Evolutionary conservation across 2,113 vertebrate species (phyloP).

Genomic region (Ophiodon elongatus): DNA sequence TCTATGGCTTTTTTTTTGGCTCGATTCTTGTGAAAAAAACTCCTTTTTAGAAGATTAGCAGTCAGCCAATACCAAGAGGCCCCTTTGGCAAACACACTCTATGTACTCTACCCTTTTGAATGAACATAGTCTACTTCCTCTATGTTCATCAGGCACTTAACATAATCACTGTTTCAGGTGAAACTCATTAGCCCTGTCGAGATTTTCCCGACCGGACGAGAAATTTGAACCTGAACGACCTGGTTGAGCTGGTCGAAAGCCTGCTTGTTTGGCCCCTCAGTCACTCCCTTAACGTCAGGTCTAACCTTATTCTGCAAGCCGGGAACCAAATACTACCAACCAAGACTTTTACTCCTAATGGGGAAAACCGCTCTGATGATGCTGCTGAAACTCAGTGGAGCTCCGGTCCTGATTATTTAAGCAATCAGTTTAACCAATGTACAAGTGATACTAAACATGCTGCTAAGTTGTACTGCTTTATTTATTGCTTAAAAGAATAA

Average conservation of each 20-base stretch:
- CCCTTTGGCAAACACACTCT: background rate
- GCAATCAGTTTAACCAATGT: background rate
- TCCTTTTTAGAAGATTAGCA: background rate
- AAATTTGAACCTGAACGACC: conserved; percentile 20
- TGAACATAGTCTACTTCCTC: background rate
- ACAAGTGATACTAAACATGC: background rate
- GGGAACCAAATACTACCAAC: conserved; percentile 9
- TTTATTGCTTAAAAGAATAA: background rate
- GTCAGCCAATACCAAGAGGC: background rate
- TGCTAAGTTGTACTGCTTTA: background rate
- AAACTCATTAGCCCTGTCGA: background rate
- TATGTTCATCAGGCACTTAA: background rate
- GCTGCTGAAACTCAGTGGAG: background rate
- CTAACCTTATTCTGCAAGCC: conserved; percentile 4
- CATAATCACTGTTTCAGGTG: conserved; percentile 9
- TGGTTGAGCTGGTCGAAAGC: background rate
- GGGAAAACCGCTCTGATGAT: background rate
- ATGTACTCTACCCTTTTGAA: background rate
- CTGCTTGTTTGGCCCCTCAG: conserved; percentile 3
- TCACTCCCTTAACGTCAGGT: conserved; percentile 9
- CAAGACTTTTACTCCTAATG: background rate
- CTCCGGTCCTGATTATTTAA: background rate
- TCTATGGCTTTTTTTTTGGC: background rate
- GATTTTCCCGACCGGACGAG: background rate
- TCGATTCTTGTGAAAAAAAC: background rate